Base-by-base conservation (phyloP, 2,113 vertebrate species). In the Dipodomys merriami region DNA sequence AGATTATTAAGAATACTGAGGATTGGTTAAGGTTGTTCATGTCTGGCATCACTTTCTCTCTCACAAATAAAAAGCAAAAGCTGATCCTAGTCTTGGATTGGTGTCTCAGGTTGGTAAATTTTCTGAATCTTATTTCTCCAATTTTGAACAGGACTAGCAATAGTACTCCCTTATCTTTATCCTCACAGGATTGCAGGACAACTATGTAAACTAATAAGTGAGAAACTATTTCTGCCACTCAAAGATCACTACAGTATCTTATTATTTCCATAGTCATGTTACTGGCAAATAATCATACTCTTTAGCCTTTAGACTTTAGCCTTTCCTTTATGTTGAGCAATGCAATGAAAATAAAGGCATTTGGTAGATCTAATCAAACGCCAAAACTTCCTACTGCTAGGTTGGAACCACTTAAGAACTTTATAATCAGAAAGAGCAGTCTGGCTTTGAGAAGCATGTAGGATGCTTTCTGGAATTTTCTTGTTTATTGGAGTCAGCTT, bases 361-460 rank as follows among this genome's bases (percentile, higher is more conserved):
- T 94, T 88, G 91, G 79, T 64, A 88, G 74, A 64, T 72, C 23
- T 90, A 78, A 79, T 4, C 27, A 10, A n/a, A 91, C 83, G 76
- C 22, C 82, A 90, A 19, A 64, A 25, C 46, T 90, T 84, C 53
- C 77, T 74, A 68, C 77, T 68, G 20, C 6, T 39, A 23, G 65
- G 7, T 67, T 57, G 91, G 72, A 95, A 72, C 16, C 87, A 76
- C 44, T 90, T 94, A 80, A 13, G 74, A 44, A 35, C 67, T 80
- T 33, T 33, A 46, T 65, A 87, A 44, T 95, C 78, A 83, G 82
- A n/a, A 90, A 90, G 84, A 71, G 4, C 29, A 30, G 30, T 89
- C 81, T 67, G 49, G 16, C 79, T 96, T 68, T 71, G 29, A 67
- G 74, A 74, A n/a, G 27, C 6, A 2, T 1, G 0, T 11, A 93